Conservation (phyloP, 1,140 invertebrate genomes). For the Wiebesia pumilae region DNA sequence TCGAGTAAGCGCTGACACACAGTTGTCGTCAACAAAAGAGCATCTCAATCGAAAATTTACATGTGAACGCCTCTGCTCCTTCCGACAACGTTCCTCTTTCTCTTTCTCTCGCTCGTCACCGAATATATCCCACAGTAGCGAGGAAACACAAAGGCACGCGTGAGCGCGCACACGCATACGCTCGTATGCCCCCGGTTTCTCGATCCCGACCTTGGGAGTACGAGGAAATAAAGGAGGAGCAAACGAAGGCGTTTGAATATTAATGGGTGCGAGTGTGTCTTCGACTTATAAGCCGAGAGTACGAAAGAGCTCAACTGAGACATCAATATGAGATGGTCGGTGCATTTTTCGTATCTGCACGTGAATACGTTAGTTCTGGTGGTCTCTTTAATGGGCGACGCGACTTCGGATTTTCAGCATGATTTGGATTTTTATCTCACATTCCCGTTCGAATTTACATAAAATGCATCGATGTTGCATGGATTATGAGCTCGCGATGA, state of each 20-base stretch:
- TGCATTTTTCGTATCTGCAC: not conserved
- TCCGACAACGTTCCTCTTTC: not conserved
- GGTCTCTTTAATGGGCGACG: not conserved
- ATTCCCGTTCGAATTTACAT: not conserved
- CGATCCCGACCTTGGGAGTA: slow-evolving; percentile 32
- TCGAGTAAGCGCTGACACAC: slow-evolving; percentile 41
- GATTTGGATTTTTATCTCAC: not conserved
- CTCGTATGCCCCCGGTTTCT: not conserved
- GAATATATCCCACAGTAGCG: slow-evolving; percentile 36
- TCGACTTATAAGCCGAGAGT: slow-evolving; percentile 21
- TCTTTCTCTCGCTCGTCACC: slow-evolving; percentile 24
- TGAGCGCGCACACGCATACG: too few species aligned
- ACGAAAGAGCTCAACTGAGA: not conserved
- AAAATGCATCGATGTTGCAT: not conserved
- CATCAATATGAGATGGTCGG: not conserved
- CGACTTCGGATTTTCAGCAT: not conserved
- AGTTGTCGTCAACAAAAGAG: slow-evolving; percentile 43
- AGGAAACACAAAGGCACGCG: not conserved
- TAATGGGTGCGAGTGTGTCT: slow-evolving; percentile 24
- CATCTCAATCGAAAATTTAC: slow-evolving; percentile 49
- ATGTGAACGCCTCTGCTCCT: slow-evolving; percentile 40
- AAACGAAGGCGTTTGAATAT: slow-evolving; percentile 39
- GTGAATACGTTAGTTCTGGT: not conserved
- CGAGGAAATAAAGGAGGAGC: slow-evolving; percentile 43
- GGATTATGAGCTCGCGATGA: not conserved